Conservation (phyloP, 2,888 invertebrate species). For the Oxytorus armatus region DNA sequence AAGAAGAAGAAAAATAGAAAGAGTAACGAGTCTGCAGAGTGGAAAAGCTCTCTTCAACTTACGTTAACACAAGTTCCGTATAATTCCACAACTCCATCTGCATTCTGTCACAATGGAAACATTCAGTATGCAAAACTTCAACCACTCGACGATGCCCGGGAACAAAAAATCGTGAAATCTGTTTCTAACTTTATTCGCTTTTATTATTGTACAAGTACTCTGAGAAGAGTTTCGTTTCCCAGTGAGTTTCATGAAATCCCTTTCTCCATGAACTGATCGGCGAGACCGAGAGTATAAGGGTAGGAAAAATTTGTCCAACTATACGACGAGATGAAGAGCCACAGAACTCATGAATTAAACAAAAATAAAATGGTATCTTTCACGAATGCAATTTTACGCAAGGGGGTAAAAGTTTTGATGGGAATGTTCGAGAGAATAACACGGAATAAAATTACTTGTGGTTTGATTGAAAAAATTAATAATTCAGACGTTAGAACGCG, state of each 20-base stretch:
- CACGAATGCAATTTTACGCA: background rate
- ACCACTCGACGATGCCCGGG: background rate
- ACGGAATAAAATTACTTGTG: background rate
- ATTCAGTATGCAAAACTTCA: slow-evolving; percentile 7
- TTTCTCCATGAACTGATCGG: background rate
- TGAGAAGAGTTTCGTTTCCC: slow-evolving; percentile 3
- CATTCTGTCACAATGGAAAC: background rate
- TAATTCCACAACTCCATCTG: background rate
- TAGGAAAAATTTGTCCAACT: slow-evolving; percentile 8
- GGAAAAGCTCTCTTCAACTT: slow-evolving; percentile 8
- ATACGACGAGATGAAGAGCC: slow-evolving; percentile 18
- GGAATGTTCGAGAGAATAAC: background rate
- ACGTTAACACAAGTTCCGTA: background rate
- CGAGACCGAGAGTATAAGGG: background rate
- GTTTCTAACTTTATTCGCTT: background rate
- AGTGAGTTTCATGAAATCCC: background rate
- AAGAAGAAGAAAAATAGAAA: slow-evolving; percentile 1
- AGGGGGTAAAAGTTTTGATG: background rate
- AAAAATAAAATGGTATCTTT: background rate
- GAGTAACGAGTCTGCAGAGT: background rate
- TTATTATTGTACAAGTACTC: background rate
- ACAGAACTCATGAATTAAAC: slow-evolving; percentile 14
- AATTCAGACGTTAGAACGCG: too few species aligned
- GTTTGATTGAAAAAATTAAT: too few species aligned
- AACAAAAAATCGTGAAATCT: background rate